These are phyloP conservation scores for Netelia fuscicornis DNA, from an alignment of 2,888 invertebrate species.

Conservation along the genomic window DNA sequence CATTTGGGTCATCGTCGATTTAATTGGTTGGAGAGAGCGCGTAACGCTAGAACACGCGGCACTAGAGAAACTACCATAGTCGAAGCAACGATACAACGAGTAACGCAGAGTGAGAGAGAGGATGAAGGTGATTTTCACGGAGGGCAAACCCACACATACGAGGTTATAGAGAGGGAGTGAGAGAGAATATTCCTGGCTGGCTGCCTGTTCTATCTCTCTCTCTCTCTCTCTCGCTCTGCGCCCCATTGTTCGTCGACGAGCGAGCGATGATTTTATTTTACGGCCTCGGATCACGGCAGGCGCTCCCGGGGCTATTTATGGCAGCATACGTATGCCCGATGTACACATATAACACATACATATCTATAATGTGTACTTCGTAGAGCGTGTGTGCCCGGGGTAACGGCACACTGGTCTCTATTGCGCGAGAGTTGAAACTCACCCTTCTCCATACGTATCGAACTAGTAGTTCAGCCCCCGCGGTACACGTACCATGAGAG, in stretches of 20 bases:
- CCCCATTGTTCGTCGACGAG: slow-evolving; percentile 66
- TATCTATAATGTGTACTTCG: slow-evolving; percentile 4
- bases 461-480: background rate
- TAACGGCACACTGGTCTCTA: background rate
- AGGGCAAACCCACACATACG: slow-evolving; percentile 35
- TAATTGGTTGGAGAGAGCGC: slow-evolving; percentile 68
- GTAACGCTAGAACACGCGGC: slow-evolving; percentile 45
- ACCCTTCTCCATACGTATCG: slow-evolving; percentile 25
- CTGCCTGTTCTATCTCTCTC: slow-evolving; percentile 14
- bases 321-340: slow-evolving; percentile 56
- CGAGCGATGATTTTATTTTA: slow-evolving; percentile 71
- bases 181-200: slow-evolving; percentile 51
- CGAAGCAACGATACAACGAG: slow-evolving; percentile 38
- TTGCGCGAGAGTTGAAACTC: slow-evolving; percentile 9
- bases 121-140: slow-evolving; percentile 38
- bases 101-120: slow-evolving; percentile 22
- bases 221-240: slow-evolving; percentile 4
- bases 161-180: slow-evolving; percentile 46
- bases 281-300: slow-evolving; percentile 68
- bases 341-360: slow-evolving; percentile 15
- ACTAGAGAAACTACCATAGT: slow-evolving; percentile 27
- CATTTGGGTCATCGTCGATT: slow-evolving; percentile 72
- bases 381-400: background rate
- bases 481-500: slow-evolving; percentile 31
- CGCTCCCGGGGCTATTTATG: slow-evolving; percentile 65